Base-by-base conservation (phyloP, 2,113 vertebrate genomes). In the cat (Felis catus) region DNA sequence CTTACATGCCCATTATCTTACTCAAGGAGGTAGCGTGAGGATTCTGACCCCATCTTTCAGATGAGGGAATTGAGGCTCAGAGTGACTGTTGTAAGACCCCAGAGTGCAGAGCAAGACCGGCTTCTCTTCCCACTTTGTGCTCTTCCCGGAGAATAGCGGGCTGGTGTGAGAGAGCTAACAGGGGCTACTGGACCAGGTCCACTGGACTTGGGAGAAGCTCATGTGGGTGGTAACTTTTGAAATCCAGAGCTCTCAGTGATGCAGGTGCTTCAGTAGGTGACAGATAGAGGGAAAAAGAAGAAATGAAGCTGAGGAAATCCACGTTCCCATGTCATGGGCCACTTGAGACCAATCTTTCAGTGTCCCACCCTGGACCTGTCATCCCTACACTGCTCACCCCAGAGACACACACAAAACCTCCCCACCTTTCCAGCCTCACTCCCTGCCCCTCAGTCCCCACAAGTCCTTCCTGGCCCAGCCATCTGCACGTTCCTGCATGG, bases 401-500 rank as follows among this genome's bases (percentile, higher is more conserved):
- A 51, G 0, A 21, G 36, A 14, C 51, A 14, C 7, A 78, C 70
- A 41, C 55, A n/a, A 65, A 16, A 27, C 31, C 31, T 25, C 31
- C 31, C 14, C 14, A 3, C 45, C 76, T 90, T 39, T 21, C 5
- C 33, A 68, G 68, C 61, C 36, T 33, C 27, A 7, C 33, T 68
- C 31, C 31, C 33, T 36, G 4, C 25, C 5, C 5, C 39, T 36
- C 14, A 9, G 58, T 6, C 39, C 68, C 39, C 36, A 21, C 25
- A 19, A 12, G 6, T 13, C 76, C 33, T 82, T 0, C 2, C 11
- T 33, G 36, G 13, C n/a, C 80, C 55, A 53, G 65, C 27, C 29
- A 4, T 12, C 73, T 18, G 19, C 16, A 36, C 29, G 0, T 12
- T 45, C 19, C 68, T 25, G 7, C 33, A 9, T 1, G 4, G 48